Conservation (phyloP, 2,113 vertebrate genomes). For the Bathybates hornii region DNA sequence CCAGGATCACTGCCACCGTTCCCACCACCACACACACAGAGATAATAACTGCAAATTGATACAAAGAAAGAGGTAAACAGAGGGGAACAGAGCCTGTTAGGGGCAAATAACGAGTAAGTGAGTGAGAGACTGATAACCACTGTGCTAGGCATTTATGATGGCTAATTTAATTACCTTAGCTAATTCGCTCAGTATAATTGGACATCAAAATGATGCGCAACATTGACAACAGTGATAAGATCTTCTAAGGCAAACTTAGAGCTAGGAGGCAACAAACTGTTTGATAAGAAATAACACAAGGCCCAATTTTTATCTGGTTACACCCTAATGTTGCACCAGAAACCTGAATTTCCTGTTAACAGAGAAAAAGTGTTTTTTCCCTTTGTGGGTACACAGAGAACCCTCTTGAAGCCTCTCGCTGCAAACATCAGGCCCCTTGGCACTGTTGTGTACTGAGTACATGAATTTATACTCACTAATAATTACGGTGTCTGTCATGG, state of each 20-base stretch:
- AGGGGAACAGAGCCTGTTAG: background rate
- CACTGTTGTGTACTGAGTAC: background rate
- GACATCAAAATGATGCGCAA: background rate
- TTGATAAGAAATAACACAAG: background rate
- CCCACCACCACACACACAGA: constrained; percentile 74
- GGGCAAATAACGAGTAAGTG: background rate
- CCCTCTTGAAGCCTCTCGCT: background rate
- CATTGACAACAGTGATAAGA: background rate
- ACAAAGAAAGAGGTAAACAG: background rate
- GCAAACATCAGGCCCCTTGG: background rate
- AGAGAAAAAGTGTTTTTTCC: background rate
- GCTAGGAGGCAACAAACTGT: background rate
- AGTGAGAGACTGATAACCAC: background rate
- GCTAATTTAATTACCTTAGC: background rate
- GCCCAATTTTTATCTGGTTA: background rate
- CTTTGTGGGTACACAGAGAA: background rate
- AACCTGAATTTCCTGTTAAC: background rate
- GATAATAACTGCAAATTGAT: constrained; percentile 73
- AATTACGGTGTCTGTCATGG: constrained; percentile 65
- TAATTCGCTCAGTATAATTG: background rate
- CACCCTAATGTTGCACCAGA: background rate
- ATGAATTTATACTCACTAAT: constrained; percentile 72
- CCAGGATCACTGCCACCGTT: constrained; percentile 70
- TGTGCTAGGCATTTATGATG: background rate
- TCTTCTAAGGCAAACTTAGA: background rate